phyloP scores from a whole-genome alignment of 2,888 invertebrate genomes.

The Hirtodrosophila duncani region DNA sequence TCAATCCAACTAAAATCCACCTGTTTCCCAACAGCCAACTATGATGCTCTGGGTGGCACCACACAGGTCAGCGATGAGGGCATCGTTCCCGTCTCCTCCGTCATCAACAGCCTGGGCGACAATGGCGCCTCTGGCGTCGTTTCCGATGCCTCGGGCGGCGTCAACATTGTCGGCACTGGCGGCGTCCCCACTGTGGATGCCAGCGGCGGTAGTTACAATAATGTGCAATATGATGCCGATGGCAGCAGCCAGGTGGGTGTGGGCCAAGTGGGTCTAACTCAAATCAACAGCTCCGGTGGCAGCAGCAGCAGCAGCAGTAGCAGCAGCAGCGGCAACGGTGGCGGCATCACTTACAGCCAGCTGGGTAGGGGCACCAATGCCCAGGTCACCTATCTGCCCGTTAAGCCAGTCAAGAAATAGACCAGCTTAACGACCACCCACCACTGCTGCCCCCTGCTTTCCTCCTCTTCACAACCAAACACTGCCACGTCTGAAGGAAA shows the following conservation, averaged over 20 bases:
- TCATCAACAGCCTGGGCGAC: conserved; percentile 66
- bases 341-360: background rate
- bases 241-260: conserved; percentile 31
- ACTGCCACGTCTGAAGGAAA: conserved; percentile 16
- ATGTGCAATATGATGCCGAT: conserved; percentile 15
- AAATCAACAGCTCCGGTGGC: background rate
- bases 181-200: conserved; percentile 34
- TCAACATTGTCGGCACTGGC: conserved; percentile 54
- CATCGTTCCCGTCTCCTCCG: conserved; percentile 69
- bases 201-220: background rate
- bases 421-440: background rate
- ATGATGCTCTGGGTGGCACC: conserved; percentile 72
- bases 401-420: conserved; percentile 46
- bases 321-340: conserved; percentile 3
- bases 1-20: background rate
- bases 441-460: background rate
- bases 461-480: background rate
- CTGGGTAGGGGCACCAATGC: conserved; percentile 20
- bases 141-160: conserved; percentile 32
- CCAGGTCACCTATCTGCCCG: conserved; percentile 61
- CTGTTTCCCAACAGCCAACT: conserved; percentile 60
- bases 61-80: conserved; percentile 70
- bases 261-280: too few species aligned
- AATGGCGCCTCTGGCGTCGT: conserved; percentile 58
- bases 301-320: conserved; percentile 29